Evolutionary conservation across 2,888 invertebrate genomes (phyloP).

Genomic region (Drosophila emarginata): DNA sequence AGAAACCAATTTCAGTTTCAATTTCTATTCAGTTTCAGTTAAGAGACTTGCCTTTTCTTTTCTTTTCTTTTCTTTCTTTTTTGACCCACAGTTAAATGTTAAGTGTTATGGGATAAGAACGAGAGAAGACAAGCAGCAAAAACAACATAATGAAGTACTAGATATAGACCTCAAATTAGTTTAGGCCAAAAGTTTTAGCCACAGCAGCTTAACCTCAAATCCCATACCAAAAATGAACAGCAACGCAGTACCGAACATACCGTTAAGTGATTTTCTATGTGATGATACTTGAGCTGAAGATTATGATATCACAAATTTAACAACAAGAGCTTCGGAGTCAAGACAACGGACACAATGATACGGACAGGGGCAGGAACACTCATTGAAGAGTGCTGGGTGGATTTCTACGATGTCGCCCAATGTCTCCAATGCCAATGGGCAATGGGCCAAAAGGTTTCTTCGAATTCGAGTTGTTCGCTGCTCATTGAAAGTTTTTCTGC

Average conservation of each 20-base stretch:
- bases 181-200: conserved; percentile 77
- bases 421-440: conserved; percentile 61
- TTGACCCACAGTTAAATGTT: conserved; percentile 51
- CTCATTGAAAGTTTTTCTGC: conserved; percentile 74
- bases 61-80: conserved; percentile 12
- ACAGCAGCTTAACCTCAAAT: conserved; percentile 74
- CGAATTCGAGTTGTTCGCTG: conserved; percentile 52
- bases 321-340: conserved; percentile 31
- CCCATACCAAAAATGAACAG: conserved; percentile 47
- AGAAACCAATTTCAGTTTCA: conserved; percentile 20
- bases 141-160: conserved; percentile 71
- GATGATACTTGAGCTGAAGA: conserved; percentile 77
- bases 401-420: conserved; percentile 30
- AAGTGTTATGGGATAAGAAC: conserved; percentile 66
- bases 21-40: conserved; percentile 4
- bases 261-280: conserved; percentile 78
- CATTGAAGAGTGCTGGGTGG: too few species aligned
- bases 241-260: conserved; percentile 37
- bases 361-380: too few species aligned
- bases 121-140: conserved; percentile 26
- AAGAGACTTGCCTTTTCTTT: conserved; percentile 25
- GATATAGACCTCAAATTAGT: conserved; percentile 67
- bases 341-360: background rate
- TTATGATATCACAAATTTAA: conserved; percentile 73
- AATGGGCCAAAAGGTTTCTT: conserved; percentile 59